Evolutionary conservation across 2,113 vertebrate genomes (phyloP).

Genomic region (Phylloscopus trochiloides): DNA sequence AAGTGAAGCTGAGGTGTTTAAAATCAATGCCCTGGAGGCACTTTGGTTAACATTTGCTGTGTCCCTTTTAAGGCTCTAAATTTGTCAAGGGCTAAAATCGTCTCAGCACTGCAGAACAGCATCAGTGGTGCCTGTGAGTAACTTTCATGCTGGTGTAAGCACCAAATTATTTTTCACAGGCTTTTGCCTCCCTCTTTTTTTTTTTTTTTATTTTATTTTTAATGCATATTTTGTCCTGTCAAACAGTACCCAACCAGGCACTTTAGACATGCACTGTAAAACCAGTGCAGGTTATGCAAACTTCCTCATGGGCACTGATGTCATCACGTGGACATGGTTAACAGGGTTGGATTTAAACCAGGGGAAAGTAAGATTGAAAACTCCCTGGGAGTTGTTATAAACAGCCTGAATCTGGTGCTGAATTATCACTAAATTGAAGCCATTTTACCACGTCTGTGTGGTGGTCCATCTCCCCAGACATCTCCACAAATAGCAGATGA

Average conservation of each 20-base stretch:
- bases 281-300: not conserved
- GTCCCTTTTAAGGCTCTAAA: not conserved
- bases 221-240: not conserved
- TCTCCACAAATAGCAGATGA: rapidly evolving
- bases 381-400: not conserved
- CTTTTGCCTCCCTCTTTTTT: not conserved
- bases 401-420: not conserved
- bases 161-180: not conserved
- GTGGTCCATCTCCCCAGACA: not conserved
- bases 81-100: not conserved
- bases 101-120: not conserved
- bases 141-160: not conserved
- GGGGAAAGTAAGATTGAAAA: not conserved
- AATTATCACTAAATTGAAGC: not conserved
- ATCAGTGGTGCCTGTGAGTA: not conserved
- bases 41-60: not conserved
- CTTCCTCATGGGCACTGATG: not conserved
- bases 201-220: not conserved
- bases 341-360: not conserved
- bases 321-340: rapidly evolving
- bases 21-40: slow-evolving; percentile 38
- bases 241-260: not conserved
- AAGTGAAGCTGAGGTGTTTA: slow-evolving; percentile 38
- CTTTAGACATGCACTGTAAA: not conserved
- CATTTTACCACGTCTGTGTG: not conserved